phyloP scores from a whole-genome alignment of 2,113 vertebrate species.

The Peromyscus maniculatus region DNA sequence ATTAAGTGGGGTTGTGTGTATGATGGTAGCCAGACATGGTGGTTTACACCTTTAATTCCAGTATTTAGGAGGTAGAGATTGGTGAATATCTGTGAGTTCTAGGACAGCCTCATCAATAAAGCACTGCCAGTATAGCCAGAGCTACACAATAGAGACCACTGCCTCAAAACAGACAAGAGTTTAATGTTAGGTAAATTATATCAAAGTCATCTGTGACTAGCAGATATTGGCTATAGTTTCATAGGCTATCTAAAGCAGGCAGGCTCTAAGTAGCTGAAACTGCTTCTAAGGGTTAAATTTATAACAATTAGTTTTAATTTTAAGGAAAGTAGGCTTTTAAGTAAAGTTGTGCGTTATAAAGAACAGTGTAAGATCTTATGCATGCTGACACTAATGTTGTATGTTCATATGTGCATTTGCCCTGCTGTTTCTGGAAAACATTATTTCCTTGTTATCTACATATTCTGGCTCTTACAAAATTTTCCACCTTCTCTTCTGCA shows the following conservation, averaged over 20 bases:
- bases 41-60: not conserved
- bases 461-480: not conserved
- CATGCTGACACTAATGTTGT: not conserved
- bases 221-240: not conserved
- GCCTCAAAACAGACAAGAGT: not conserved
- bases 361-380: not conserved
- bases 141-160: not conserved
- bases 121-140: not conserved
- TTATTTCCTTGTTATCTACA: not conserved
- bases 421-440: not conserved
- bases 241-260: not conserved
- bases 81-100: not conserved
- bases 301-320: not conserved
- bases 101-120: not conserved
- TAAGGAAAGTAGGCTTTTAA: not conserved
- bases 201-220: not conserved
- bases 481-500: not conserved
- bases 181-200: not conserved
- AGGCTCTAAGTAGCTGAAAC: constrained; percentile 4
- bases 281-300: not conserved
- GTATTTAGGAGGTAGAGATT: not conserved
- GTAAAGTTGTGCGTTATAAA: not conserved
- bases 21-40: not conserved
- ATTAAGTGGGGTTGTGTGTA: not conserved
- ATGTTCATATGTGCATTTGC: not conserved